Conservation (phyloP, 1,140 invertebrate species). For the Bradysia coprophila region DNA sequence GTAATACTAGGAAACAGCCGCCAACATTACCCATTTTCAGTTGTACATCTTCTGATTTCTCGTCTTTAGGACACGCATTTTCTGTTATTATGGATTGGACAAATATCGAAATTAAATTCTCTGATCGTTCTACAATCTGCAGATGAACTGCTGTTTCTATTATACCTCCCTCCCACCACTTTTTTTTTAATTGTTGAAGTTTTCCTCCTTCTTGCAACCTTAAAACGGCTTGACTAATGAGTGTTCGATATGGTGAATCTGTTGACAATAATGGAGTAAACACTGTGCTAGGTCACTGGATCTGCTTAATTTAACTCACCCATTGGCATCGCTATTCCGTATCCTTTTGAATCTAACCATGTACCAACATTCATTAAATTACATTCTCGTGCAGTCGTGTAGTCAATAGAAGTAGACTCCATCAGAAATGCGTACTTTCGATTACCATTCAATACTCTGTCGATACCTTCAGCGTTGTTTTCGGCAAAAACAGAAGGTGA, state of each 20-base stretch:
- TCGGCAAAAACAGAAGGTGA: slow-evolving; percentile 57
- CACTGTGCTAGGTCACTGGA: too few relatives aligned
- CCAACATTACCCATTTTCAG: slow-evolving; percentile 65
- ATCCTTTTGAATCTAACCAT: slow-evolving; percentile 63
- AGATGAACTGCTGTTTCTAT: too few relatives aligned
- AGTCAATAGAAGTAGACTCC: slow-evolving; percentile 87
- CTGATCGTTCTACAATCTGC: too few relatives aligned
- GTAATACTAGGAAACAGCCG: slow-evolving; percentile 77
- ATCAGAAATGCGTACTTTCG: slow-evolving; percentile 87
- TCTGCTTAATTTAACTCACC: too few relatives aligned
- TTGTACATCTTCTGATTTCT: slow-evolving; percentile 11
- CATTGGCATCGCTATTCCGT: slow-evolving; percentile 56
- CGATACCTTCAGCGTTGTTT: slow-evolving; percentile 57
- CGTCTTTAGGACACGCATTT: too few relatives aligned
- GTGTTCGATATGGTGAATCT: slow-evolving; percentile 50
- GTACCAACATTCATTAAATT: slow-evolving; percentile 85
- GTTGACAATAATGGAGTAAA: not conserved
- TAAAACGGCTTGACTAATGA: slow-evolving; percentile 48
- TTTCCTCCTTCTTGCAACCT: slow-evolving; percentile 54
- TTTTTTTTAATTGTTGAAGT: slow-evolving; percentile 47
- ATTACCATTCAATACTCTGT: slow-evolving; percentile 48
- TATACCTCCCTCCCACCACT: too few relatives aligned
- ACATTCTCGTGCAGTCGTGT: slow-evolving; percentile 70
- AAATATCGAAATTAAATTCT: too few relatives aligned
- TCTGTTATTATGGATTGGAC: too few relatives aligned